phyloP scores from a whole-genome alignment of 2,888 invertebrate genomes.

The Orthosia incerta region DNA sequence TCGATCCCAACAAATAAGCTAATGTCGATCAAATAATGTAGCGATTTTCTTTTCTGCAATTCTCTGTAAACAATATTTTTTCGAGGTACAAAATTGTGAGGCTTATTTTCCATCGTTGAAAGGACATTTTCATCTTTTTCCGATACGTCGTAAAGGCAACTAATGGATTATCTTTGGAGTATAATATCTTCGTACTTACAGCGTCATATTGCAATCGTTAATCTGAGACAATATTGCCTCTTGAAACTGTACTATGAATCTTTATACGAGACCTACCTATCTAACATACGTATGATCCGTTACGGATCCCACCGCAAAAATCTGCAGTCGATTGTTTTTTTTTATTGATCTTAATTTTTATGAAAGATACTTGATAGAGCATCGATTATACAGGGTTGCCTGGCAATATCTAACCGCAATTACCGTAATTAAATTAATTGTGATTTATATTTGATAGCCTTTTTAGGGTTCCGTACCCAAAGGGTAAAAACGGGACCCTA shows the following conservation, averaged over 20 bases:
- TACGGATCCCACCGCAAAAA: no score
- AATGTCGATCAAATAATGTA: conserved; percentile 44
- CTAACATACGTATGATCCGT: not conserved
- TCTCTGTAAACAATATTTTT: conserved; percentile 20
- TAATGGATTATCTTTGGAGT: conserved; percentile 48
- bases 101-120: not conserved
- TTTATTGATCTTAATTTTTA: no score
- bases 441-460: no score
- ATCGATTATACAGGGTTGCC: no score
- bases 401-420: no score
- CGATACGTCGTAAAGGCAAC: conserved; percentile 40
- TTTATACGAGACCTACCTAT: not conserved
- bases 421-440: no score
- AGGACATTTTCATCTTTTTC: conserved; percentile 32
- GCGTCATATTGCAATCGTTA: conserved; percentile 40
- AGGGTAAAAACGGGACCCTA: no score
- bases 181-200: conserved; percentile 20
- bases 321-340: not conserved
- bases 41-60: conserved; percentile 28
- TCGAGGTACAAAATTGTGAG: not conserved
- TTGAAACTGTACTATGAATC: not conserved
- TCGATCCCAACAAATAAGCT: conserved; percentile 37
- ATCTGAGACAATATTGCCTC: conserved; percentile 22
- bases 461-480: no score
- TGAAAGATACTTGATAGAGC: no score